Evolutionary conservation across 2,888 invertebrate genomes (phyloP).

Genomic region (Nematopogon swammerdamellus): DNA sequence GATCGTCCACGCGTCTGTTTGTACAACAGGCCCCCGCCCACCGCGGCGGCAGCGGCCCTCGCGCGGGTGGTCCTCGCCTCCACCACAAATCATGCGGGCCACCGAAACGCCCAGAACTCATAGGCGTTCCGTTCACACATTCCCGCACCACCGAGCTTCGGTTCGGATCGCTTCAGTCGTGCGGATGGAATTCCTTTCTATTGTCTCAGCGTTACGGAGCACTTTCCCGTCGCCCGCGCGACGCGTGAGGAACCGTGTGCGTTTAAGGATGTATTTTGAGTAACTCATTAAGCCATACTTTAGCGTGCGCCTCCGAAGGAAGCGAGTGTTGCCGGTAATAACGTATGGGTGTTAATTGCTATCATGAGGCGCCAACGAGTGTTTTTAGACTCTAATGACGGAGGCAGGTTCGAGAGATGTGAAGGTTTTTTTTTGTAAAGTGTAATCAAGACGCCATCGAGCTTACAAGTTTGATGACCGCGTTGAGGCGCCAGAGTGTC

Average conservation of each 20-base stretch:
- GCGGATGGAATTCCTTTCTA: not conserved
- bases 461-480: too few species aligned
- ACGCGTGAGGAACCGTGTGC: too few species aligned
- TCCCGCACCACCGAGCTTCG: constrained; percentile 21
- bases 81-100: constrained; percentile 17
- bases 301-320: constrained; percentile 36
- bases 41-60: constrained; percentile 23
- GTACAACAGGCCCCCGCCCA: constrained; percentile 25
- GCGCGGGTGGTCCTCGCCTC: constrained; percentile 20
- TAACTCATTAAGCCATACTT: constrained; percentile 33
- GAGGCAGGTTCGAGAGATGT: constrained; percentile 47
- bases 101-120: not conserved
- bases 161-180: not conserved
- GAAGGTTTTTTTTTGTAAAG: constrained; percentile 50
- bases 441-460: constrained; percentile 51
- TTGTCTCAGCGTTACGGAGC: not conserved
- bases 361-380: constrained; percentile 50
- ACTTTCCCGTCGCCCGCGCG: not conserved
- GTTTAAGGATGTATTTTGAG: constrained; percentile 8
- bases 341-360: constrained; percentile 54
- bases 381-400: constrained; percentile 47
- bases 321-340: constrained; percentile 40
- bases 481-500: too few species aligned
- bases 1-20: constrained; percentile 20
- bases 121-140: constrained; percentile 45